phyloP scores from a whole-genome alignment of 2,797 vertebrate species.

The Ciconia nigra region DNA sequence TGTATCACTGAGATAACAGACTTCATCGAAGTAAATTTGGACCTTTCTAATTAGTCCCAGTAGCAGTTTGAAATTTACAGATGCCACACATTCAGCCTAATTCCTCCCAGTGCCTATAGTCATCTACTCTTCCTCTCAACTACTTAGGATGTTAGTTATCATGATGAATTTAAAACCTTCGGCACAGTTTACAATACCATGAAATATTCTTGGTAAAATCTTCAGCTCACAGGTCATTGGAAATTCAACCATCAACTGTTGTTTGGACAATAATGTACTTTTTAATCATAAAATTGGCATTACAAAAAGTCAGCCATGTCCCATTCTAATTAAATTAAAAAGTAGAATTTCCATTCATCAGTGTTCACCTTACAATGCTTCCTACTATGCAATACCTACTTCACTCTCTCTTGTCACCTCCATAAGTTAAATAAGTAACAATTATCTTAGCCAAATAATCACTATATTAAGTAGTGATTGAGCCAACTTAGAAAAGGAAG shows the following conservation, averaged over 20 bases:
- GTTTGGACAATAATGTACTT: neutral
- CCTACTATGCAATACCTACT: neutral
- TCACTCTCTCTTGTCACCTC: neutral
- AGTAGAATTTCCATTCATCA: neutral
- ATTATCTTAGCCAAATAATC: neutral
- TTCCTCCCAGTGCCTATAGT: neutral
- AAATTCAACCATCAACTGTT: neutral
- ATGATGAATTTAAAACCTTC: neutral
- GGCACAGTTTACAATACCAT: neutral
- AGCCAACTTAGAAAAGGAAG: neutral
- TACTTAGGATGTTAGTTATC: neutral
- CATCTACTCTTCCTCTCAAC: neutral
- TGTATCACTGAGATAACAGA: neutral
- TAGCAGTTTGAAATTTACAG: neutral
- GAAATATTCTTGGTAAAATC: neutral
- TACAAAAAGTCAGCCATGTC: neutral
- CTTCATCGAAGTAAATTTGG: neutral
- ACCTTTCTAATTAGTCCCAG: neutral
- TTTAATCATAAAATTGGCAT: neutral
- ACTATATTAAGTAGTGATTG: rapidly evolving
- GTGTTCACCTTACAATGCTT: neutral
- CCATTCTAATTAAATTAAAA: neutral
- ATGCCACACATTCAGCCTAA: neutral
- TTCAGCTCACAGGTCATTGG: neutral
- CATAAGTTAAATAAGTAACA: neutral